Percentiles rank a stretch among this genome's conserved stretches.
These are phyloP conservation scores for Drosophila ananassae DNA, from an alignment of 1,140 invertebrate genomes.

Conservation along the genomic window DNA sequence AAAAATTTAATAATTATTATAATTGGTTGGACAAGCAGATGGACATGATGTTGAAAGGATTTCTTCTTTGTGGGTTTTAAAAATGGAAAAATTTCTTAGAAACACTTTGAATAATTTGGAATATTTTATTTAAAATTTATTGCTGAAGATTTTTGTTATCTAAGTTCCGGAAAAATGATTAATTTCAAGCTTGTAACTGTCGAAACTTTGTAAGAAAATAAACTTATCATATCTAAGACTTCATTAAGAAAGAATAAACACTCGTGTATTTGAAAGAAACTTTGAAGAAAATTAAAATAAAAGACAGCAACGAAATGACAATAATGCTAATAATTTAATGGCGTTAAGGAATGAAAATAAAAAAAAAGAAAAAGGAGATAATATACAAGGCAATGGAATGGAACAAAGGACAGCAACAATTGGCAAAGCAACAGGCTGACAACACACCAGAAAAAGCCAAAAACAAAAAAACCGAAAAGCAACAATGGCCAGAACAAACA, in stretches of 20 bases:
- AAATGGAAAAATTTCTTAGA: no score
- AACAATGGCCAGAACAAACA: conserved; percentile 32
- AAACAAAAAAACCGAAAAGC: not conserved
- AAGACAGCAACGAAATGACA: not conserved
- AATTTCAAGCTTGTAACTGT: no score
- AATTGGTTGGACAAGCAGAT: not conserved
- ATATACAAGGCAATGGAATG: not conserved
- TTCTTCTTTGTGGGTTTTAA: no score
- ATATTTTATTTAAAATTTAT: no score
- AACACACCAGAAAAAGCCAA: not conserved
- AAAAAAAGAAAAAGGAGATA: not conserved
- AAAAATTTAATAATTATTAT: not conserved
- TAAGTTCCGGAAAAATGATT: no score
- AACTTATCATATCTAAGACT: no score
- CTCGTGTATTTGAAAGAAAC: not conserved
- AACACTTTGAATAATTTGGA: no score
- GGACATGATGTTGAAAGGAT: not conserved
- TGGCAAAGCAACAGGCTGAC: conserved; percentile 50
- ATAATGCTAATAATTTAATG: not conserved
- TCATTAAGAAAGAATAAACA: no score
- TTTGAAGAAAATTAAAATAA: not conserved
- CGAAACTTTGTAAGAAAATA: no score
- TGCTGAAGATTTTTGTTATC: no score
- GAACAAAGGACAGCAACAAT: conserved; percentile 23
- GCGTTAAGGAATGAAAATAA: conserved; percentile 1